Evolutionary conservation across 2,888 invertebrate species (phyloP), one percentile per base, ranked within the genome.

Genomic region (Drosophila ustulata): DNA sequence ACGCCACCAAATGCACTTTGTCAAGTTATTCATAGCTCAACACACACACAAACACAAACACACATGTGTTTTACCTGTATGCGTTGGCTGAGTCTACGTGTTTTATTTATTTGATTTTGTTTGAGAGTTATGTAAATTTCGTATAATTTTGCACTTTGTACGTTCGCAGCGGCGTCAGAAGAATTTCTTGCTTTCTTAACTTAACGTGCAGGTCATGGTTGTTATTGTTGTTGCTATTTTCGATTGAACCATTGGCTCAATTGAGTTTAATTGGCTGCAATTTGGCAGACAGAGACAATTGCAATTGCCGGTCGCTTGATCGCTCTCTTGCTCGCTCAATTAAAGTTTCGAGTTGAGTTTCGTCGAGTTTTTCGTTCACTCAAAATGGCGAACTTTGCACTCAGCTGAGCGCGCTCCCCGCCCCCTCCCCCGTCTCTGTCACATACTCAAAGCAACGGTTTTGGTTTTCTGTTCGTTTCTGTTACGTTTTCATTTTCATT

Each of bases 221-320:
- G 66, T 71, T 81, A 72, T 80, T 85, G 63, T 59, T 84, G 9
- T 43, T 53, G 61, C 32, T 68, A 11, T 59, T 52, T 13, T 50
- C 47, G 9, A 11, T 86, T 73, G 78, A 65, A 55, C 53, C 53
- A 58, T 47, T 74, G 76, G 58, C 71, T 57, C 82, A 84, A 90
- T 91, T 90, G 80, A 82, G 64, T 81, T 79, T 77, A 90, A 91
- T 91, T 89, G 81, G 73, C 75, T 78, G 80, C 82, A 86, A 88
- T 88, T 88, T 69, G 71, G 72, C 73, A 72, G 68, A 45, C 56
- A 56, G 56, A 63, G 56, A 11, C 57, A 67, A 82, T 78, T 77
- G 71, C 75, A 72, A 73, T 72, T 73, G 69, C 74, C 71, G 77
- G 80, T 67, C 28, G 34, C 18, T 5, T 25, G 8, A 9, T 26